Evolutionary conservation across 2,797 vertebrate genomes (phyloP).

Genomic region (Megaceryle alcyon): DNA sequence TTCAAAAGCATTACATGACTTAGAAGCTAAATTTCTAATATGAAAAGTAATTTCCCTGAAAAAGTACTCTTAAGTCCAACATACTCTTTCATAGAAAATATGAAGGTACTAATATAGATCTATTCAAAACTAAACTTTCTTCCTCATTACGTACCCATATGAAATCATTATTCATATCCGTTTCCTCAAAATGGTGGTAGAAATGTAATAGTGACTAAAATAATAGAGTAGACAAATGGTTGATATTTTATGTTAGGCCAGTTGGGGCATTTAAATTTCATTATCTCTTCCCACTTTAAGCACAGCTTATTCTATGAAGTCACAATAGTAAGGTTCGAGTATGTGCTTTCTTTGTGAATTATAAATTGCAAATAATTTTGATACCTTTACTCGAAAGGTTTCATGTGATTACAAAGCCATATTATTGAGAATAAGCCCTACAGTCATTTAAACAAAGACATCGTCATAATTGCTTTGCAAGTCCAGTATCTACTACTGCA

Average conservation of each 20-base stretch:
- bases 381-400: not conserved
- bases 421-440: not conserved
- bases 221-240: not conserved
- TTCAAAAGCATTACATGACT: not conserved
- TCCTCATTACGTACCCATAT: not conserved
- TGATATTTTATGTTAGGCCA: not conserved
- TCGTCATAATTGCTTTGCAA: not conserved
- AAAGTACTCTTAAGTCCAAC: not conserved
- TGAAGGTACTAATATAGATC: not conserved
- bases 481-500: not conserved
- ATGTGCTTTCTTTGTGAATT: not conserved
- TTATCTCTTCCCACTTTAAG: not conserved
- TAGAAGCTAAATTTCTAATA: not conserved
- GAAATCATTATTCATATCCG: not conserved
- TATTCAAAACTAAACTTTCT: not conserved
- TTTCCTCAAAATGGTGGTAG: not conserved
- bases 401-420: not conserved
- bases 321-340: not conserved
- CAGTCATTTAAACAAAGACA: not conserved
- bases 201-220: not conserved
- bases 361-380: not conserved
- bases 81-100: not conserved
- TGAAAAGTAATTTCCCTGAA: not conserved
- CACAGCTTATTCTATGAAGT: not conserved
- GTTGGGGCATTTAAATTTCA: not conserved